Evolutionary conservation across 2,113 vertebrate genomes (phyloP).

Genomic region (Henicopernis longicauda): DNA sequence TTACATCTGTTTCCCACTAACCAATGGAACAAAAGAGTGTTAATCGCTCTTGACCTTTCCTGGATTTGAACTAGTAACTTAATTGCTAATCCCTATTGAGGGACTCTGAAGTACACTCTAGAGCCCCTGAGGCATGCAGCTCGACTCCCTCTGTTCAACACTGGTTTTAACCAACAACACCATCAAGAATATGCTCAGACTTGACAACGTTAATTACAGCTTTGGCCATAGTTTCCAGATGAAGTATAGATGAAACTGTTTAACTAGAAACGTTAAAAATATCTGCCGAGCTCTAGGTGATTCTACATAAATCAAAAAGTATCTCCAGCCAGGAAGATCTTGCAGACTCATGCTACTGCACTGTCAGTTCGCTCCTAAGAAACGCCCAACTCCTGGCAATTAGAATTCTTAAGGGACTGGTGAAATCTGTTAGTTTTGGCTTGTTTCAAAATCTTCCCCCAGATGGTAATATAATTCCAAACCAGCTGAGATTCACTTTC

Average conservation of each 20-base stretch:
- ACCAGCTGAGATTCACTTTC: constrained; percentile 30
- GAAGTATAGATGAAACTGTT: not conserved
- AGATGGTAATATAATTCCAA: constrained; percentile 46
- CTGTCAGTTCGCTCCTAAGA: constrained; percentile 6
- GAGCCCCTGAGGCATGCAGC: not conserved
- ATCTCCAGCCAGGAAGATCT: not conserved
- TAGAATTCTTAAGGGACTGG: constrained; percentile 21
- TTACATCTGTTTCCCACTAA: constrained; percentile 43
- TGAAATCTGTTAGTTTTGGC: constrained; percentile 48
- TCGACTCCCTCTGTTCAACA: not conserved
- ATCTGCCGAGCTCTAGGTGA: not conserved
- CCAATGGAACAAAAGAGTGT: not conserved
- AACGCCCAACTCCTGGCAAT: not conserved
- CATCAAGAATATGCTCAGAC: not conserved
- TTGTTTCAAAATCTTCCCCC: constrained; percentile 8
- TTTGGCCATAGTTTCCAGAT: not conserved
- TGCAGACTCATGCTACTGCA: not conserved
- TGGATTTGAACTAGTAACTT: not conserved
- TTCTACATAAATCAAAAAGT: not conserved
- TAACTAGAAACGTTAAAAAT: not conserved
- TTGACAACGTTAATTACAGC: not conserved
- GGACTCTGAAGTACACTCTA: not conserved
- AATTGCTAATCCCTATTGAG: not conserved
- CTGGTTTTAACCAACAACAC: not conserved
- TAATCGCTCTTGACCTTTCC: constrained; percentile 51